Evolutionary conservation across 1,140 invertebrate genomes (phyloP).

Genomic region (Propsilocerus akamusi): DNA sequence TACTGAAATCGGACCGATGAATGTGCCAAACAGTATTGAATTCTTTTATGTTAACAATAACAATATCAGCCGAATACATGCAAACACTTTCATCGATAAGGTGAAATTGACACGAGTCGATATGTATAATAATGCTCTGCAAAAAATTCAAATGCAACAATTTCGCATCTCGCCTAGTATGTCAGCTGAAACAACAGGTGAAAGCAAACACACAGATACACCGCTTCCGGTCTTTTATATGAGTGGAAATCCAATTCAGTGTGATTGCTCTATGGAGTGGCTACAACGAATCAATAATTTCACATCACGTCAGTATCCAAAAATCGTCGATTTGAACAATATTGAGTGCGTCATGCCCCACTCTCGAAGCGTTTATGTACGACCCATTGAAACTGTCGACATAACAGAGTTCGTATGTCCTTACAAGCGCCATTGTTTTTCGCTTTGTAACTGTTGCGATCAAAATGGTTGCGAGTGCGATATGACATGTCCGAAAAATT

Average conservation of each 20-base stretch:
- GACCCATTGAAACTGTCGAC: slow-evolving; percentile 42
- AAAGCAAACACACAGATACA: slow-evolving; percentile 30
- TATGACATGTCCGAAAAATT: slow-evolving; percentile 83
- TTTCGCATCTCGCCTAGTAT: slow-evolving; percentile 54
- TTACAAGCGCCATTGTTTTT: slow-evolving; percentile 84
- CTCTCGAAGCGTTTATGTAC: slow-evolving; percentile 42
- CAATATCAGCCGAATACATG: slow-evolving; percentile 53
- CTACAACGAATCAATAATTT: slow-evolving; percentile 70
- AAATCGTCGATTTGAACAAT: slow-evolving; percentile 71
- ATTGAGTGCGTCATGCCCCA: slow-evolving; percentile 69
- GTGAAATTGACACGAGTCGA: slow-evolving; percentile 66
- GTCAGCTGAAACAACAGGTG: no score
- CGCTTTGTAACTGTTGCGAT: slow-evolving; percentile 83
- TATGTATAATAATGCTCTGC: slow-evolving; percentile 72
- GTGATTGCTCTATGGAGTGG: slow-evolving; percentile 87
- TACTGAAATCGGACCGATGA: slow-evolving; percentile 52
- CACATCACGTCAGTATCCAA: slow-evolving; percentile 61
- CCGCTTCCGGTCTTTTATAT: slow-evolving; percentile 69
- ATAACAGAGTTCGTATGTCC: slow-evolving; percentile 73
- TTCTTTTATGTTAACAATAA: slow-evolving; percentile 80
- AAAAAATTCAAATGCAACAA: slow-evolving; percentile 60
- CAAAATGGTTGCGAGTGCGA: slow-evolving; percentile 90
- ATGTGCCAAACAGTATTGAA: slow-evolving; percentile 77
- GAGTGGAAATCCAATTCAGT: slow-evolving; percentile 76
- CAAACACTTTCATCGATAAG: slow-evolving; percentile 75